Base-by-base conservation (phyloP, 2,113 vertebrate genomes). In the Lampris megalopsis region DNA sequence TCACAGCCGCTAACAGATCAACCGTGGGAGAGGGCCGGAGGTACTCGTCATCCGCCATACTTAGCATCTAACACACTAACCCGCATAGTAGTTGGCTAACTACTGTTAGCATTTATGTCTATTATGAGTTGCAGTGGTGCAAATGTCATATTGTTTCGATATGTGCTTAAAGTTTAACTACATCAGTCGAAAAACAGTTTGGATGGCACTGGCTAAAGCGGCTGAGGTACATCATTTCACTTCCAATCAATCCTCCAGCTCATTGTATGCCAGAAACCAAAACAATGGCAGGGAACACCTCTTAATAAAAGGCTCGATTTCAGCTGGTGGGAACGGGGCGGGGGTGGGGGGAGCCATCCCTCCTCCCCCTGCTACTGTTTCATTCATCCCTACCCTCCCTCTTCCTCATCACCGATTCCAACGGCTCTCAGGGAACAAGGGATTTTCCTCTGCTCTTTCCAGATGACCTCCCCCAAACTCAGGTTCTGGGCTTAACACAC, bases 401-500 rank as follows among this genome's bases (percentile, higher is more conserved):
- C 61, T 59, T 77, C 73, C 75, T 65, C 66, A 77, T 74, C 62
- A 73, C 70, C 64, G 73, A 85, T 83, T 88, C 71, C 35, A 10
- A 81, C 85, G 68, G 80, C 86, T 91, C 75, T 78, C 73, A 64
- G 62, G 63, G 81, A 90, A 79, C 53, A 57, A 60, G 47, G 62
- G 76, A 79, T 86, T 89, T 86, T 72, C 57, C 65, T 60, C 85
- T 76, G 68, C 83, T 84, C 81, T 92, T 94, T 95, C 90, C 92
- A 87, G 89, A 89, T 94, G 89, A 93, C 93, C 92, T 92, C 83
- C 81, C 80, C 86, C 77, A 80, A 84, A 89, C 89, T 86, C 70
- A 68, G 90, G 72, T 87, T 85, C 79, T 76, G 69, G 88, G 88
- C 85, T 94, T 93, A 94, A 75, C 88, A 66, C 80, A 84, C 84